Evolutionary conservation across 2,888 invertebrate genomes (phyloP), one percentile per base, ranked within the genome.

Genomic region (Agonopterix subpropinquella): DNA sequence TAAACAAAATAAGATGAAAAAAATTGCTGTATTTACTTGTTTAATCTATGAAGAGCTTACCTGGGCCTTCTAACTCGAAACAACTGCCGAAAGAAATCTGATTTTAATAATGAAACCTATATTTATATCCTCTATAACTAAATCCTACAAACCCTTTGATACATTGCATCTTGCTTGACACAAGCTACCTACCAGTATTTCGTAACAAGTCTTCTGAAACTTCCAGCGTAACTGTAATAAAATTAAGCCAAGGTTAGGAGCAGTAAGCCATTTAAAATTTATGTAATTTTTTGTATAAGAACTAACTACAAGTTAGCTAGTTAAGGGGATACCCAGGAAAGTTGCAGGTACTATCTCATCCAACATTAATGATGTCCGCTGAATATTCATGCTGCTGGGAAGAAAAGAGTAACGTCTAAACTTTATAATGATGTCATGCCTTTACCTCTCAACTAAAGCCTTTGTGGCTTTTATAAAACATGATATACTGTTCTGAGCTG

Each of bases 281-380:
- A 51, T 51, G 51, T 47, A 53, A 53, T 53, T 50, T 28, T 53
- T 53, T 53, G 53, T 50, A 47, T 39, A n/a, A 28, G 36, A 48
- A 54, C 54, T 51, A 50, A 53, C 51, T 53, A 47, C 47, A 47
- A 55, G 52, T 50, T 48, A 48, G 47, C 43, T 47, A 50, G 28
- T 28, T 28, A 28, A 28, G 28, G 28, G 28, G 28, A 28, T 28
- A 28, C 28, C 18, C 28, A 28, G 28, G 28, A 46, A 47, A 47
- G 48, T 42, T 50, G 47, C 36, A 53, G 50, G 48, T 45, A 52
- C 49, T 52, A 52, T 54, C 50, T 47, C 55, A 53, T 47, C 51
- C 51, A 45, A 53, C 56, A 50, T 53, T 58, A 56, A 56, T 55
- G 58, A 54, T 51, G 51, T 47, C 36, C 48, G 45, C 51, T 58